Conservation (phyloP, 2,888 invertebrate genomes). For the Drosophila borborema region DNA sequence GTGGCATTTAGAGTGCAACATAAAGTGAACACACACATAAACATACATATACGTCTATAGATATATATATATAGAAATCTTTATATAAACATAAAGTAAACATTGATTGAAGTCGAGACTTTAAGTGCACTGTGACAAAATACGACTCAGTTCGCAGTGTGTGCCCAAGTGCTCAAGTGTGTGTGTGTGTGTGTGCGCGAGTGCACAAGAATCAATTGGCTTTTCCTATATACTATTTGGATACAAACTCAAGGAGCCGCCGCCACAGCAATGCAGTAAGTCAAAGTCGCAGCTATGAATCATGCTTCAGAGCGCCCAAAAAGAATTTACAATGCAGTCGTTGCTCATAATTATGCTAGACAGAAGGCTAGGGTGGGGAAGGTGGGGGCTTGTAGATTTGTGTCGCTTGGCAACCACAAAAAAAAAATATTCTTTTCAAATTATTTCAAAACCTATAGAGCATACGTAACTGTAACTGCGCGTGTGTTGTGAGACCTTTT, state of each 20-base stretch:
- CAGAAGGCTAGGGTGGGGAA: not conserved
- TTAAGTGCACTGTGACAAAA: slow-evolving; percentile 25
- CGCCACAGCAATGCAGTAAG: slow-evolving; percentile 71
- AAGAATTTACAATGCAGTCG: slow-evolving; percentile 34
- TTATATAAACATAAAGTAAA: not conserved
- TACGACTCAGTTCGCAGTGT: slow-evolving; percentile 15
- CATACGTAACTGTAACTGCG: slow-evolving; percentile 59
- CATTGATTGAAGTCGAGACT: slow-evolving; percentile 13
- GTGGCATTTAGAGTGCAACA: slow-evolving; percentile 65
- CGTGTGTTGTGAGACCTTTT: slow-evolving; percentile 50
- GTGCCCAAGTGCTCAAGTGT: slow-evolving; percentile 8
- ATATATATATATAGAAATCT: not conserved
- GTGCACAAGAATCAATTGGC: slow-evolving; percentile 6
- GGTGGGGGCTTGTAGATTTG: slow-evolving; percentile 39
- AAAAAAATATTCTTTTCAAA: slow-evolving; percentile 65
- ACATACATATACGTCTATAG: not conserved
- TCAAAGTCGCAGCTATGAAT: slow-evolving; percentile 55
- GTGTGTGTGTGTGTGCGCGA: slow-evolving; percentile 18
- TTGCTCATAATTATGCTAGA: slow-evolving; percentile 51
- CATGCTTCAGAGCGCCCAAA: slow-evolving; percentile 33
- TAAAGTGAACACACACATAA: slow-evolving; percentile 19
- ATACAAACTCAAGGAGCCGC: slow-evolving; percentile 29
- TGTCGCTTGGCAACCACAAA: slow-evolving; percentile 70
- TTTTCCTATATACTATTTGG: slow-evolving; percentile 7
- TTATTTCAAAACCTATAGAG: slow-evolving; percentile 60